These are phyloP conservation scores for Hypsibius dujardini DNA, from an alignment of 1,140 invertebrate species.

Conservation along the genomic window DNA sequence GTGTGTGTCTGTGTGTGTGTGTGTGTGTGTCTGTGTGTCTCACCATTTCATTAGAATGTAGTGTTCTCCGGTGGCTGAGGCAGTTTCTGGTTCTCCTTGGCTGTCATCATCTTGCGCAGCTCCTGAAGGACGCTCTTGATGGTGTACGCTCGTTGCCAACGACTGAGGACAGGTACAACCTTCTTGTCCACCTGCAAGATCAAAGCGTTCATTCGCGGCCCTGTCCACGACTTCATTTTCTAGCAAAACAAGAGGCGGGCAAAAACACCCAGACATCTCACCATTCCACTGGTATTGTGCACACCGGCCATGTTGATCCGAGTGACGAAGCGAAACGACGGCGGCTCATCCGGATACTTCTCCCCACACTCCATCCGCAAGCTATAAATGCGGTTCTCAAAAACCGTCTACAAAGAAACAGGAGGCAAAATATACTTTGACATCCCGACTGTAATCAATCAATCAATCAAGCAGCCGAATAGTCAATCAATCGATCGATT, in stretches of 20 bases:
- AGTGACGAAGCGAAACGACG: slow-evolving; percentile 80
- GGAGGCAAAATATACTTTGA: no score
- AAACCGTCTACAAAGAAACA: slow-evolving; percentile 62
- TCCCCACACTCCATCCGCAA: slow-evolving; percentile 91
- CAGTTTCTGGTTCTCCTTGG: slow-evolving; percentile 40
- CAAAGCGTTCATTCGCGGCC: background rate
- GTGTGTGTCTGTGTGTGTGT: no score
- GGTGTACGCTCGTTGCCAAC: slow-evolving; percentile 84
- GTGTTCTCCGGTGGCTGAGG: slow-evolving; percentile 19
- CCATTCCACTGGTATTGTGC: slow-evolving; percentile 79
- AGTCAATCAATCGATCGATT: background rate
- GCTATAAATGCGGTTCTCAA: slow-evolving; percentile 97
- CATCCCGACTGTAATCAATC: background rate
- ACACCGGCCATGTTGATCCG: slow-evolving; percentile 97
- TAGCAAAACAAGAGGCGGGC: no score
- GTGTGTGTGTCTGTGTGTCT: no score
- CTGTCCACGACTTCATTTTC: background rate
- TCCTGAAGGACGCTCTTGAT: slow-evolving; percentile 88
- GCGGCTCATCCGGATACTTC: slow-evolving; percentile 87
- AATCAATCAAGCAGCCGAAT: background rate
- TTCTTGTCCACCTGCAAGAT: slow-evolving; percentile 68
- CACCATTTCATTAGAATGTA: background rate
- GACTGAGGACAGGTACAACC: slow-evolving; percentile 68
- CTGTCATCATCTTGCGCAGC: slow-evolving; percentile 41
- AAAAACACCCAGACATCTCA: slow-evolving; percentile 37